These are phyloP conservation scores for Hyles vespertilio DNA, from an alignment of 1,140 invertebrate genomes.

Conservation along the genomic window DNA sequence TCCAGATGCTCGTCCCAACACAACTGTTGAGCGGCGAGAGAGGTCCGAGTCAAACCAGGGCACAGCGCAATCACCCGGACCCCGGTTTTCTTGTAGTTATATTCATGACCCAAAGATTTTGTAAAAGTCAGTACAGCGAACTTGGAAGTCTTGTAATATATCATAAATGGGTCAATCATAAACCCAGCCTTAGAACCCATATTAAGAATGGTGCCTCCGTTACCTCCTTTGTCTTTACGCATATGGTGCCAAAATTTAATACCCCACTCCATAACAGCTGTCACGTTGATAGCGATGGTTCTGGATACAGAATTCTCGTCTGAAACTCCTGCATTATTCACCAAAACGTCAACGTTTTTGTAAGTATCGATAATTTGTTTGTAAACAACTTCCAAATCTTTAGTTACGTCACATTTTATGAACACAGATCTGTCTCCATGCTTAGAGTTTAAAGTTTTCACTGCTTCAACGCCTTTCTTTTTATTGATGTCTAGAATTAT, in stretches of 20 bases:
- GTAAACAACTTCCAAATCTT: slow-evolving; percentile 47
- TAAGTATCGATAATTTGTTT: slow-evolving; percentile 52
- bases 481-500: slow-evolving; percentile 63
- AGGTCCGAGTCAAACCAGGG: slow-evolving; percentile 66
- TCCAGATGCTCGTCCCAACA: background rate
- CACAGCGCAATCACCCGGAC: slow-evolving; percentile 70
- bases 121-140: slow-evolving; percentile 71
- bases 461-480: slow-evolving; percentile 39
- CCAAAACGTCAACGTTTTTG: slow-evolving; percentile 52
- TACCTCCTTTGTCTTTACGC: slow-evolving; percentile 1
- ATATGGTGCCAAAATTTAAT: background rate
- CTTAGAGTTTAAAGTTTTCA: slow-evolving; percentile 56
- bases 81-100: slow-evolving; percentile 72
- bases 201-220: slow-evolving; percentile 5
- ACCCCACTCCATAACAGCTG: background rate
- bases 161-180: background rate
- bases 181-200: background rate
- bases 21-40: slow-evolving; percentile 26
- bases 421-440: slow-evolving; percentile 70
- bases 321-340: slow-evolving; percentile 5
- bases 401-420: slow-evolving; percentile 70
- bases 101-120: slow-evolving; percentile 65
- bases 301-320: background rate
- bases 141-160: background rate
- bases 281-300: background rate